Base-by-base conservation (phyloP, 2,888 invertebrate species). In the Brachylomia viminalis region DNA sequence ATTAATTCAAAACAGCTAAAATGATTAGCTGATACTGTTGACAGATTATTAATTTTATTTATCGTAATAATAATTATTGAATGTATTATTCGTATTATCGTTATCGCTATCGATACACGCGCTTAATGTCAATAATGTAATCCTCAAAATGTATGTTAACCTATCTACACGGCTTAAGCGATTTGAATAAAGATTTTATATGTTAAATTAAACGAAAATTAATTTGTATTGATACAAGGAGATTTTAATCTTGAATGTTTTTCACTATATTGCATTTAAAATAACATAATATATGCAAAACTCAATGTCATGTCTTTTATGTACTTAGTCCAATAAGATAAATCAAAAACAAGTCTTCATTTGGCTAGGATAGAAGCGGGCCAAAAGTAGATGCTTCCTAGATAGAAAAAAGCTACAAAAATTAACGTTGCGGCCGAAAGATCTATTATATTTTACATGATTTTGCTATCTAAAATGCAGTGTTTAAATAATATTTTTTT, bases 71-170 rank as follows among this genome's bases (percentile, higher is more conserved):
- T 38, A 4, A 69, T n/a, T 47, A 68, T 69, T 59, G 20, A 23
- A 45, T 42, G 52, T 69, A 58, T 67, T 58, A 7, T 56, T 42
- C 42, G 49, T 70, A 27, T 56, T 72, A 79, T 58, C 65, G 23
- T 72, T 54, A 64, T 84, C 75, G 45, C 10, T 70, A 75, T 62
- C 42, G 13, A 69, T 67, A n/a, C 67, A 71, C 66, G 75, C 67
- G 72, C 42, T 61, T 61, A 64, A 68, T 61, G 68, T 38, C 30
- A 73, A 76, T 64, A 80, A 17, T 47, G 15, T 56, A 20, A 45
- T 45, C n/a, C 10, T 2, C 23, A 15, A 15, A 23, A 30, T 38
- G 23, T n/a, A 23, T n/a, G 4, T n/a, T 4, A 4, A 11, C 1
- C 17, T 74, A 20, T 20, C 13, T 61, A 58, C 45, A 33, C 33